Percentiles rank a stretch among this genome's conserved stretches.
Conservation (phyloP, 1,140 invertebrate genomes). For the Cherax quadricarinatus region DNA sequence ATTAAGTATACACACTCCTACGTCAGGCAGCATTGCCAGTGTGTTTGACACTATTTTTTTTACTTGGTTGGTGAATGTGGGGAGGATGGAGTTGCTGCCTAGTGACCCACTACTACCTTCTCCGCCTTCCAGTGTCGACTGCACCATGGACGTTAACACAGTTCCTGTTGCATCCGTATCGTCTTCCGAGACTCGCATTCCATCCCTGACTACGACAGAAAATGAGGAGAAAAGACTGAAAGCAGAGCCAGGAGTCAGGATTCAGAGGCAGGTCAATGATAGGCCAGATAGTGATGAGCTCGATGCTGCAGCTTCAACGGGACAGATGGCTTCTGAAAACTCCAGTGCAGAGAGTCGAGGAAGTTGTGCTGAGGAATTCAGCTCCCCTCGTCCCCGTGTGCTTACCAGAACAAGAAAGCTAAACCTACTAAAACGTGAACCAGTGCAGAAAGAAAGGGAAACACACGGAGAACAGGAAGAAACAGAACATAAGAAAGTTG, state of each 20-base stretch:
- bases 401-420: neutral
- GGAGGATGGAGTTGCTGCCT: too few species aligned
- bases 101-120: too few species aligned
- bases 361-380: neutral
- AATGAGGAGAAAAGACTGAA: neutral
- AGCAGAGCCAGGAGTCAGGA: neutral
- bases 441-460: neutral
- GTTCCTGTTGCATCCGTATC: neutral
- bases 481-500: neutral
- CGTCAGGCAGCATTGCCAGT: too few species aligned
- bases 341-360: too few species aligned
- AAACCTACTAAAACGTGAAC: neutral
- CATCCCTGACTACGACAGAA: neutral
- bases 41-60: too few species aligned
- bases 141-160: neutral
- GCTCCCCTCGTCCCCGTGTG: neutral
- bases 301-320: too few species aligned
- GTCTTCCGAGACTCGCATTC: neutral
- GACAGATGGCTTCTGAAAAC: too few species aligned
- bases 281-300: neutral
- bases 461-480: neutral
- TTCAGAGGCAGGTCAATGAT: neutral
- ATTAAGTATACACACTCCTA: too few species aligned
- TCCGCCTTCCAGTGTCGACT: neutral
- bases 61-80: too few species aligned